A percentile compares a stretch with the other conserved stretches of the same genome.
phyloP scores from a whole-genome alignment of 2,113 vertebrate species.

The human region GRCh38 chr1:23288001-23288500 shows the following conservation, averaged over 20 bases:
- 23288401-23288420: background rate
- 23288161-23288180: background rate
- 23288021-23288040: background rate
- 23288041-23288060: background rate
- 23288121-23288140: background rate
- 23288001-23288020: background rate
- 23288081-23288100: slow-evolving; percentile 9
- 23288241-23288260: background rate
- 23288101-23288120: background rate
- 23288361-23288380: background rate
- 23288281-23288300: no score
- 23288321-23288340: background rate
- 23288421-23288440: background rate
- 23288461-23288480: background rate
- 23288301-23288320: background rate
- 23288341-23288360: background rate
- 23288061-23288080: background rate
- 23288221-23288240: background rate
- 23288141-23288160: slow-evolving; percentile 26
- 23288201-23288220: background rate
- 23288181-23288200: background rate
- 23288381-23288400: background rate
- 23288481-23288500: slow-evolving; percentile 1
- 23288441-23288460: slow-evolving; percentile 21
- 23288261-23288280: background rate